These are phyloP conservation scores for Chloroceryle inda DNA, from an alignment of 2,797 vertebrate species.

Conservation along the genomic window DNA sequence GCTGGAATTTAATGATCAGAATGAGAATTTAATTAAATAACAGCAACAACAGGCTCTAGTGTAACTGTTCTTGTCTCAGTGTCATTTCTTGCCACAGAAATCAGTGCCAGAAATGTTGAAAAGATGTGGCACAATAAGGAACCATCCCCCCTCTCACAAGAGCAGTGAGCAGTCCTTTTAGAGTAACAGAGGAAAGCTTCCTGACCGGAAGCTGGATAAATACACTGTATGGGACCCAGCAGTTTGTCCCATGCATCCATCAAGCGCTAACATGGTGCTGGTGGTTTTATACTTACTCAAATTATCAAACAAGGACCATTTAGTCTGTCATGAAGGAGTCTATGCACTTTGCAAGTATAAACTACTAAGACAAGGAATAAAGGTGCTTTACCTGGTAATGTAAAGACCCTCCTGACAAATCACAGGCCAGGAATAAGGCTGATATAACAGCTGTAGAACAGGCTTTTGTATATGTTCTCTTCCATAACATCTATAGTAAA, in stretches of 20 bases:
- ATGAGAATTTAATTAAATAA: conserved; percentile 57
- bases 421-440: neutral
- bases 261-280: neutral
- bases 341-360: neutral
- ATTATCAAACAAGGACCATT: neutral
- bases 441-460: neutral
- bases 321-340: neutral
- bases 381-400: neutral
- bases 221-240: neutral
- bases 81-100: conserved; percentile 5
- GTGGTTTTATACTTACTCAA: conserved; percentile 3
- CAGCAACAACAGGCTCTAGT: neutral
- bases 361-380: neutral
- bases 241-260: conserved; percentile 3
- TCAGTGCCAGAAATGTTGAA: conserved; percentile 10
- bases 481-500: neutral
- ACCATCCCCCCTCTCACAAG: neutral
- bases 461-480: neutral
- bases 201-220: conserved; percentile 18
- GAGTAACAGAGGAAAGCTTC: neutral
- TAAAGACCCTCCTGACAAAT: neutral
- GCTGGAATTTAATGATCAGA: conserved; percentile 39
- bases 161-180: neutral
- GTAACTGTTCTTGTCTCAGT: neutral
- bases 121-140: neutral